Evolutionary conservation across 2,113 vertebrate genomes (phyloP).

Genomic region (Noctilio leporinus): DNA sequence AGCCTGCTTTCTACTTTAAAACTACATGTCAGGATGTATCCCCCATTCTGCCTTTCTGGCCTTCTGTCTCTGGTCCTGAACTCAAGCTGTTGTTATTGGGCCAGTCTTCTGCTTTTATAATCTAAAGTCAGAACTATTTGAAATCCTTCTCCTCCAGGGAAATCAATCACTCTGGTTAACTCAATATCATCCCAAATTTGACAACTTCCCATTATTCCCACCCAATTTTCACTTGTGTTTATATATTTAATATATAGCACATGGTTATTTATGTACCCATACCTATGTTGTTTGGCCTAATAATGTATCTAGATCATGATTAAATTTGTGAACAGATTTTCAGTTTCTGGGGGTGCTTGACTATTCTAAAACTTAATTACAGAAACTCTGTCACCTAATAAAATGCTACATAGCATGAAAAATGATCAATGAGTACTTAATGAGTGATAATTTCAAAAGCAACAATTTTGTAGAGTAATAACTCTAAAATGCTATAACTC

Average conservation of each 20-base stretch:
- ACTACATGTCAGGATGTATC: slow-evolving; percentile 4
- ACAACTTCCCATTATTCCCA: background rate
- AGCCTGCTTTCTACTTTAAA: background rate
- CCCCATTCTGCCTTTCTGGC: background rate
- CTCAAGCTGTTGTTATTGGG: slow-evolving; percentile 34
- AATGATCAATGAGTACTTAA: background rate
- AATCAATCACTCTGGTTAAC: background rate
- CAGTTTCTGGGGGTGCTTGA: background rate
- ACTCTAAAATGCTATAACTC: background rate
- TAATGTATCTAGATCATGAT: background rate
- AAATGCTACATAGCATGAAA: background rate
- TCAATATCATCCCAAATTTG: background rate
- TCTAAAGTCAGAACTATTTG: background rate
- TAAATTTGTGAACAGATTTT: background rate
- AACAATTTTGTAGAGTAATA: background rate
- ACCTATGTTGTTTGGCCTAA: background rate
- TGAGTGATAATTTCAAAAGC: background rate
- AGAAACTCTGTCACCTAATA: background rate
- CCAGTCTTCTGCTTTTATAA: slow-evolving; percentile 5
- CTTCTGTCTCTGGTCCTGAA: slow-evolving; percentile 51
- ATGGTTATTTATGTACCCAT: background rate
- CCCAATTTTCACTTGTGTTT: background rate
- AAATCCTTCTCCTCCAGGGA: background rate
- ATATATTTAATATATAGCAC: background rate
- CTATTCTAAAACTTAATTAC: slow-evolving; percentile 8